Evolutionary conservation across 35 echinoderm and acorn worm species (phyloP), one percentile per base, ranked within the genome.

Genomic region (Stichopus chloronotus): DNA sequence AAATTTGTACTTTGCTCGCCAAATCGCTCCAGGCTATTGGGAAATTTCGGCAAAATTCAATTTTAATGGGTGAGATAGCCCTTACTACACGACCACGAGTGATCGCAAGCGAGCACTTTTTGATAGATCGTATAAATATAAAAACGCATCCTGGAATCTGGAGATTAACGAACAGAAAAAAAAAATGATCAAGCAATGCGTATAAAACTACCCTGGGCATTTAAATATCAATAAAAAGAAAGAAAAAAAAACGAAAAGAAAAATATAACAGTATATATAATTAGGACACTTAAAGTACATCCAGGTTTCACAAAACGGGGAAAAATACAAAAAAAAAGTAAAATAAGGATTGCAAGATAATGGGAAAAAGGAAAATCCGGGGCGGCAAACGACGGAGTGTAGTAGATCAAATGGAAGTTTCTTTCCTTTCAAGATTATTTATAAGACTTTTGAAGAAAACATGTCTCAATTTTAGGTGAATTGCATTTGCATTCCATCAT

Each of bases 1-100:
- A 72, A 72, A 72, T 72, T 72, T 72, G 68, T 72, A 72, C 68
- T 72, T 72, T 72, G 68, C 68, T 72, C 68, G 68, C 68, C 68
- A 72, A 16, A 72, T 72, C 68, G 68, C 68, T 17, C 5, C 14
- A 72, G 68, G 68, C 68, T 72, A 72, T 17, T 13, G 68, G 68
- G 68, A 72, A 72, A 19, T 72, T 72, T 72, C 68, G 68, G 69
- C 69, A 74, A 74, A 74, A 74, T 74, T 74, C 69, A 74, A 74
- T 74, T 74, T 74, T 74, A 74, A 74, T 74, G 69, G 69, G 69
- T 21, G 59, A 61, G 59, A 61, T 61, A 61, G 8, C 30, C 30
- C 14, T 61, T 61, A 10, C 59, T 61, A 61, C 59, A 14, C 14
- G 59, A 14, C 8, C 69, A 74, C 19, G 17, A 19, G 69, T 74